These are phyloP conservation scores for Halichoeres trimaculatus DNA, from an alignment of 2,113 vertebrate species.

Conservation along the genomic window DNA sequence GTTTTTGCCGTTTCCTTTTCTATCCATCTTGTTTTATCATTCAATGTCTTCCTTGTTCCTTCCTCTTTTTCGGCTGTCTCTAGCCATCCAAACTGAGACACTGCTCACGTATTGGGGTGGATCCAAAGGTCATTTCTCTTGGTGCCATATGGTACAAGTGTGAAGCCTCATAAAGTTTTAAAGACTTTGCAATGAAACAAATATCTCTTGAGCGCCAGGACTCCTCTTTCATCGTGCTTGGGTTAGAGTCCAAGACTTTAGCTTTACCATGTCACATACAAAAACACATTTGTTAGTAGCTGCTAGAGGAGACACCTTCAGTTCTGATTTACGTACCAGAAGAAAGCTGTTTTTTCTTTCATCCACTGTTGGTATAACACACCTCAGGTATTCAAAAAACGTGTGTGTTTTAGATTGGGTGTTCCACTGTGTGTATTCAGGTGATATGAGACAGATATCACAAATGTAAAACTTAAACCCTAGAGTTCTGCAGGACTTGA, in stretches of 20 bases:
- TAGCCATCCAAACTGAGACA: constrained; percentile 22
- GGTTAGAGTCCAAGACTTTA: not conserved
- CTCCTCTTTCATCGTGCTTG: not conserved
- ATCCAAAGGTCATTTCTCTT: constrained; percentile 60
- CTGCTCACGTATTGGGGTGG: constrained; percentile 59
- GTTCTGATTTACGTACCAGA: not conserved
- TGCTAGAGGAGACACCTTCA: not conserved
- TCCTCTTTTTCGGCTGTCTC: not conserved
- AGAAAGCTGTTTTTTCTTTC: not conserved
- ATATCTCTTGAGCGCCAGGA: constrained; percentile 6
- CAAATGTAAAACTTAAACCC: constrained; percentile 24
- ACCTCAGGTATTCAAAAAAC: constrained; percentile 19
- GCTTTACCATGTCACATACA: not conserved
- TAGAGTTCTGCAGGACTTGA: too few relatives aligned
- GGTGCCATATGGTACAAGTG: constrained; percentile 57
- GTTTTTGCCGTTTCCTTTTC: constrained; percentile 1
- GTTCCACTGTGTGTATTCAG: not conserved
- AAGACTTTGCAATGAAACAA: constrained; percentile 21
- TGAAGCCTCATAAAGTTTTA: constrained; percentile 48
- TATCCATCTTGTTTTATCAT: not conserved
- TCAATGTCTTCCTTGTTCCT: not conserved
- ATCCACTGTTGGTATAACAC: not conserved
- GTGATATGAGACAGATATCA: constrained; percentile 34
- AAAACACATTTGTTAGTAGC: not conserved
- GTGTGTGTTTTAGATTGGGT: constrained; percentile 9